Conservation (phyloP, 2,888 invertebrate genomes). For the Plagodis pulveraria region DNA sequence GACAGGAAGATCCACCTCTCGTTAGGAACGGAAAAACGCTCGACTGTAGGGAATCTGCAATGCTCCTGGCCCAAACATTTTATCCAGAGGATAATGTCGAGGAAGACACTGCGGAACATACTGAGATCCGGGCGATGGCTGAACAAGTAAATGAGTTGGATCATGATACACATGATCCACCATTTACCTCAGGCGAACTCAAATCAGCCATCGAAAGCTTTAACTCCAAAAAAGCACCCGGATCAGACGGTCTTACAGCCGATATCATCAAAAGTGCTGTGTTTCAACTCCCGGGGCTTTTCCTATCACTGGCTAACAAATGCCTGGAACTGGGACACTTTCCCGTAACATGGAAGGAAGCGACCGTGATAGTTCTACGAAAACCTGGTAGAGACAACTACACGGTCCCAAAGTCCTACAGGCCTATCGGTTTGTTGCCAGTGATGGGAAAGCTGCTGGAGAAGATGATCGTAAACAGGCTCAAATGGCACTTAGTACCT, state of each 20-base stretch:
- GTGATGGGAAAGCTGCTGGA: slow-evolving; percentile 23
- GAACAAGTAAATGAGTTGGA: too few species aligned
- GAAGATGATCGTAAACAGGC: slow-evolving; percentile 25
- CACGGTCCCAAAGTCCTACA: slow-evolving; percentile 1
- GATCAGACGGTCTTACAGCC: slow-evolving; percentile 6
- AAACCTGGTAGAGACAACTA: slow-evolving; percentile 2
- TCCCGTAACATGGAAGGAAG: slow-evolving; percentile 6
- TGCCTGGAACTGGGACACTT: slow-evolving; percentile 2
- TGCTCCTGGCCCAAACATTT: too few species aligned
- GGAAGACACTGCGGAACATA: too few species aligned
- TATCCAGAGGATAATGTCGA: too few species aligned
- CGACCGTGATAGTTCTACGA: slow-evolving; percentile 1
- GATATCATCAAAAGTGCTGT: not conserved
- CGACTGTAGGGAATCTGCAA: too few species aligned
- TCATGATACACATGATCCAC: too few species aligned
- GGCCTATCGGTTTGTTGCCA: slow-evolving; percentile 8
- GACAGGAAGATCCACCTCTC: too few species aligned
- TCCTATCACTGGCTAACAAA: slow-evolving; percentile 2
- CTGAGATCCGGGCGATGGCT: too few species aligned
- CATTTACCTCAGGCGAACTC: too few species aligned
- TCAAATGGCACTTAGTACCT: slow-evolving; percentile 25
- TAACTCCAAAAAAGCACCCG: slow-evolving; percentile 7
- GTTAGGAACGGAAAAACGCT: too few species aligned
- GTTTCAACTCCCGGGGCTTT: not conserved
- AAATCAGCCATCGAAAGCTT: too few species aligned